Conservation (phyloP, 2,113 vertebrate species). For the Sinocyclocheilus rhinocerous region DNA sequence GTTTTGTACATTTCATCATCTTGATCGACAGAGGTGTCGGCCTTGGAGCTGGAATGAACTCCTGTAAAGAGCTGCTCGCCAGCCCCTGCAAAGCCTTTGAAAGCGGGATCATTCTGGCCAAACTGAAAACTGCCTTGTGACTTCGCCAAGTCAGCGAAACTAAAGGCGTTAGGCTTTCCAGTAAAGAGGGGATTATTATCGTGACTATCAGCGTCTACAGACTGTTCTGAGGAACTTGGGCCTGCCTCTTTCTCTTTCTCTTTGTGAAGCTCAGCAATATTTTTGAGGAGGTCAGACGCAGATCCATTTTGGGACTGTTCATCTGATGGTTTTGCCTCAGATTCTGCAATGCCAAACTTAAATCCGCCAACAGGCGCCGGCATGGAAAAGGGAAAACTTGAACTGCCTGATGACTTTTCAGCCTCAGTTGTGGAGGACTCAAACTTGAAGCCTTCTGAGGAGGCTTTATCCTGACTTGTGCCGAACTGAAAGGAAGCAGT, state of each 20-base stretch:
- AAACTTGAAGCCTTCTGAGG: constrained; percentile 71
- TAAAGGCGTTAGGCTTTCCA: constrained; percentile 76
- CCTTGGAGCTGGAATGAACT: constrained; percentile 68
- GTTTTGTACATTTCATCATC: constrained; percentile 92
- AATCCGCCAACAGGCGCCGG: too few species aligned
- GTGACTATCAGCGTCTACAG: constrained; percentile 41
- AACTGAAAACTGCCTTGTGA: constrained; percentile 84
- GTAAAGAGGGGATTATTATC: constrained; percentile 77
- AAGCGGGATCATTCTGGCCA: constrained; percentile 83
- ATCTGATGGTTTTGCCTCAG: too few species aligned
- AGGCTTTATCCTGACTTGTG: constrained; percentile 72
- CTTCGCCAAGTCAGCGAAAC: constrained; percentile 91
- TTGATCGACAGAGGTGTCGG: constrained; percentile 72
- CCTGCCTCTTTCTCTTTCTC: constrained; percentile 70
- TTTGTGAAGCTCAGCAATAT: constrained; percentile 77
- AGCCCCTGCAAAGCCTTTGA: constrained; percentile 86
- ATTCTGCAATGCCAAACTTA: too few species aligned
- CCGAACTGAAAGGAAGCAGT: constrained; percentile 83
- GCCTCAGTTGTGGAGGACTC: too few species aligned
- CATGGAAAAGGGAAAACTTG: too few species aligned
- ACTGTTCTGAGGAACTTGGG: not conserved
- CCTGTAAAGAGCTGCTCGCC: constrained; percentile 86
- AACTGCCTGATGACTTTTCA: too few species aligned
- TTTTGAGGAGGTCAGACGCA: constrained; percentile 68
- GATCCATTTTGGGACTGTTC: too few species aligned